Base-by-base conservation (phyloP, 2,113 vertebrate genomes). In the Lycocorax pyrrhopterus region DNA sequence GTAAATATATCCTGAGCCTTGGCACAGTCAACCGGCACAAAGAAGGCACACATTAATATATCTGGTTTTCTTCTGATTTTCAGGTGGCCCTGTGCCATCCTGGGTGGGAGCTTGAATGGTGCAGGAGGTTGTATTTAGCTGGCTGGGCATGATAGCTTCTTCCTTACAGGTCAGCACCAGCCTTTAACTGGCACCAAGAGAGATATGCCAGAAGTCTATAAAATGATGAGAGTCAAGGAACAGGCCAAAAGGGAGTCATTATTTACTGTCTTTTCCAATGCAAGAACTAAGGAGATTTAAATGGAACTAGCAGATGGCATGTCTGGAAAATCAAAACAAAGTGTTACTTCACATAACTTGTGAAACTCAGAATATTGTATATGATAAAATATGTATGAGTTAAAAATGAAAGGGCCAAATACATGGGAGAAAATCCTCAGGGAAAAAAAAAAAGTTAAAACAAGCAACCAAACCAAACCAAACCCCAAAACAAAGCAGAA, bases 71-170 rank as follows among this genome's bases (percentile, higher is more conserved):
- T 72, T 14, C 21, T 27, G 30, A 13, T 55, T 87, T 90, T 83
- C 35, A 44, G 35, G 16, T 52, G 58, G 30, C 58, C 10, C 58
- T 81, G 29, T 67, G 71, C 58, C 44, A 66, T 39, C 13, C 35
- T 78, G 18, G 4, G 13, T 63, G 26, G 43, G n/a, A 67, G 7
- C 5, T 58, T 0, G 0, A 53, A 22, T 27, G n/a, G 30, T 29
- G 33, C 27, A 44, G 66, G 27, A 88, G 25, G 5, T 9, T 64
- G 6, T 20, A 17, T 51, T 76, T 58, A 55, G 26, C 35, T 67
- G 27, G 13, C 23, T n/a, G 13, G 47, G 16, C 32, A 64, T 25
- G 33, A 64, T 8, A 15, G 8, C 10, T 64, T 67, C 62, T 22
- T 79, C 52, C 33, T 56, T 33, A 68, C 12, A 25, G 33, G 13